These are phyloP conservation scores for Plumapathes pennacea DNA, from an alignment of 92 coral and sea anemone species.

Conservation along the genomic window DNA sequence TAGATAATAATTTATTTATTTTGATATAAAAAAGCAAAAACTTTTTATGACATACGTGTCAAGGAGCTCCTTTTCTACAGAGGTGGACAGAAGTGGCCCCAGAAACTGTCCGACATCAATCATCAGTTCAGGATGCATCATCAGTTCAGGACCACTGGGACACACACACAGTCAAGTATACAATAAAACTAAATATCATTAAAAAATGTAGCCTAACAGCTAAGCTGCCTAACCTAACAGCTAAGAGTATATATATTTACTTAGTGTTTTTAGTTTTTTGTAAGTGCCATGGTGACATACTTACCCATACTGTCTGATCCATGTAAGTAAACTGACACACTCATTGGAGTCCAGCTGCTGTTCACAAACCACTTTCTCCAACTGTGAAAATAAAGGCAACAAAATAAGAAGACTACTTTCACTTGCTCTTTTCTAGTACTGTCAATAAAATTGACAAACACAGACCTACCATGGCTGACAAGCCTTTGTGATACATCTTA, in stretches of 20 bases:
- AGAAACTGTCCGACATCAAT: conserved; percentile 70
- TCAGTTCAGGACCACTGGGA: conserved; percentile 84
- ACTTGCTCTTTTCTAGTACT: background rate
- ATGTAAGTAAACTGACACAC: conserved; percentile 85
- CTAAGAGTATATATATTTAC: too few relatives aligned
- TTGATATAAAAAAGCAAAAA: too few relatives aligned
- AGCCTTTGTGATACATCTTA: conserved; percentile 79
- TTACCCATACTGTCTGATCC: conserved; percentile 96
- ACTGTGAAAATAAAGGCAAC: conserved; percentile 28
- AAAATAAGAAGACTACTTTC: background rate
- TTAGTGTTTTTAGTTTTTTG: too few relatives aligned
- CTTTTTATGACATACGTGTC: conserved; percentile 67
- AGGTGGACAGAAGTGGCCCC: conserved; percentile 60
- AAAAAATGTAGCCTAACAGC: too few relatives aligned
- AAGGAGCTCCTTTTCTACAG: conserved; percentile 67
- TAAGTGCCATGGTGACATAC: conserved; percentile 1
- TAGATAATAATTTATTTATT: too few relatives aligned
- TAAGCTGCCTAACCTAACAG: too few relatives aligned
- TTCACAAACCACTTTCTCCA: conserved; percentile 79
- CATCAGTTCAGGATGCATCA: conserved; percentile 94
- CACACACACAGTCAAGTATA: too few relatives aligned
- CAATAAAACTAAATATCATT: too few relatives aligned
- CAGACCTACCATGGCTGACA: conserved; percentile 73
- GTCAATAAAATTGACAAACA: background rate
- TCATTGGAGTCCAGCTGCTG: conserved; percentile 88